Evolutionary conservation across 2,797 vertebrate genomes (phyloP), one percentile per base, ranked within the genome.

Genomic region (Liparis tanakae): DNA sequence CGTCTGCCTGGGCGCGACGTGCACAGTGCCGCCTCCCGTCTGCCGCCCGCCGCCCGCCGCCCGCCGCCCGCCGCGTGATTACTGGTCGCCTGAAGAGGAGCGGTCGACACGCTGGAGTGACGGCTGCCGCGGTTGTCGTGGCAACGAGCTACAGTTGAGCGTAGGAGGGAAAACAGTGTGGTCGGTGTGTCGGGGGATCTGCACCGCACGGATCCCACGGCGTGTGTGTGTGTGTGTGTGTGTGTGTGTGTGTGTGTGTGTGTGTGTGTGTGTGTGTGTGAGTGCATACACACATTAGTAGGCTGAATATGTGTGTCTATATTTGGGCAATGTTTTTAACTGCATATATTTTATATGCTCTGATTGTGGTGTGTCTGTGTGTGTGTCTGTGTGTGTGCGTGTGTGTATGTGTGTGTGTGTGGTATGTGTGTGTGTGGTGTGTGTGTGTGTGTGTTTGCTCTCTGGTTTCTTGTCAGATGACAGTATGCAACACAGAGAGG

Each of bases 121-220:
- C 82, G 74, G 87, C 86, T 81, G 73, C 80, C 80, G 80, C n/a
- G 7, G 82, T 93, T 70, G 87, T 85, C 84, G 17, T 89, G 86
- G 92, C 79, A 89, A 93, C 87, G 62, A 48, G 80, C 84, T 83
- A 70, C 78, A 89, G 88, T 88, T 73, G 76, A 72, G 87, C 85
- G 88, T 87, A 88, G 88, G 84, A 91, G 84, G 67, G 69, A 91
- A 89, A 92, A 92, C 87, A 92, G 69, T 89, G 88, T 84, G 91
- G 90, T 90, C 77, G 70, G 76, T 79, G 78, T 75, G 25, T 88
- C 33, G 80, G 85, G 85, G 85, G 80, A 89, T 85, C 57, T 83
- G 83, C 62, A 48, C 63, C 61, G 72, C 71, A 48, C 77, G 12
- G 73, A 87, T 88, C 74, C 73, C 76, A 83, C 33, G 6, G 39